These are phyloP conservation scores for Phyto melanocephala DNA, from an alignment of 2,888 invertebrate genomes.

Conservation along the genomic window DNA sequence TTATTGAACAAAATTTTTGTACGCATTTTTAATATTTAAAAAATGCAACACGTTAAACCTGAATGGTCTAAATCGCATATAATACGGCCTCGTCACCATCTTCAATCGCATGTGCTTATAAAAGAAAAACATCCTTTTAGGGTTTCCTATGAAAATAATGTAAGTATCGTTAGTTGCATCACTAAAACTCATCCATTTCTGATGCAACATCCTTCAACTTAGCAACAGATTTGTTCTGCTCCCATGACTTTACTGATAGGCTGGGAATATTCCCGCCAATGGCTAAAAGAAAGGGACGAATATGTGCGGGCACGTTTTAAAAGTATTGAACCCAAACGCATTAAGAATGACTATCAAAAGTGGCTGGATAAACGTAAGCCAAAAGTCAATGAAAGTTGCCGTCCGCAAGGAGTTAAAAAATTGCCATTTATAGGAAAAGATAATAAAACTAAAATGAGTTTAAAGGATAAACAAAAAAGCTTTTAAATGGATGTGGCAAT, in stretches of 20 bases:
- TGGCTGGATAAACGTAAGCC: conserved; percentile 69
- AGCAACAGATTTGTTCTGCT: conserved; percentile 56
- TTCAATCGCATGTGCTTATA: conserved; percentile 58
- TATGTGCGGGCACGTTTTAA: conserved; percentile 49
- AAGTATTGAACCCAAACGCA: conserved; percentile 63
- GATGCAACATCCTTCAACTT: background rate
- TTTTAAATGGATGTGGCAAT: no score
- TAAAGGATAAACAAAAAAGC: no score
- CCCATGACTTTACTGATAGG: conserved; percentile 67
- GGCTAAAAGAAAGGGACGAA: conserved; percentile 68
- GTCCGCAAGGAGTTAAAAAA: conserved; percentile 6
- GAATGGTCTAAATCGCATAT: conserved; percentile 68
- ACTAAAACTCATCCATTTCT: background rate
- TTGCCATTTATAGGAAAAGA: background rate
- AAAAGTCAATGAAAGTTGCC: conserved; percentile 5
- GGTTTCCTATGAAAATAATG: conserved; percentile 66
- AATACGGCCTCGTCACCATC: conserved; percentile 66
- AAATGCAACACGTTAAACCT: conserved; percentile 23
- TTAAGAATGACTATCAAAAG: conserved; percentile 70
- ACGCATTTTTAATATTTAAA: background rate
- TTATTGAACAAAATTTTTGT: background rate
- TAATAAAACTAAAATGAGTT: background rate
- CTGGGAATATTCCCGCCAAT: conserved; percentile 69
- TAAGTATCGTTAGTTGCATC: conserved; percentile 37
- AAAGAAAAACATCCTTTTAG: conserved; percentile 59